Base-by-base conservation (phyloP, 2,113 vertebrate genomes). In the Fregata magnificens region DNA sequence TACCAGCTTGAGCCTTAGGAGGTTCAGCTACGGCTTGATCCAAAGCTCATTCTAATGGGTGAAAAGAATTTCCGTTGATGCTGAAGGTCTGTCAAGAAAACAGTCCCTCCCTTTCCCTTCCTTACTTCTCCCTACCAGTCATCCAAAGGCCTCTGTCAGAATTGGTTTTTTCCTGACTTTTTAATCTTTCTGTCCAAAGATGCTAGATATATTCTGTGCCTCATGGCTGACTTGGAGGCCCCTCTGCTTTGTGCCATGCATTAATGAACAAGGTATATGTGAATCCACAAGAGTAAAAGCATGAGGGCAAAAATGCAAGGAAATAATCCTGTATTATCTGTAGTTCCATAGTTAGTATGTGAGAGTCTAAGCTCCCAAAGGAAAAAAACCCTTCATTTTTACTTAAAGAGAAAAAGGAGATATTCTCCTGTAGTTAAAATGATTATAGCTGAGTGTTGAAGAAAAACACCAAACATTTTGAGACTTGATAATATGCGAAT, bases 381-480 rank as follows among this genome's bases (percentile, higher is more conserved):
- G 24, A 24, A 32, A 62, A 45, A 31, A 49, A 55, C 1, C 1
- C 31, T 58, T 91, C 7, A 26, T 63, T 82, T 84, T 88, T 71
- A 82, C 36, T n/a, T 90, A 29, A 44, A 76, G 29, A 78, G 42
- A 24, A 94, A 88, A 90, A 62, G 19, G 22, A 70, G 12, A 12
- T 93, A 74, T 7, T 74, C n/a, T 86, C 24, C 55, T 83, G 28
- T 56, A 78, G n/a, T 84, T 95, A 82, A 84, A 92, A 79, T 86
- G 1, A n/a, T 92, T 93, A 32, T 16, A 74, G 31, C 34, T 79
- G 74, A 73, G 31, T 53, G 6, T 63, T 83, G 40, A 72, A 86
- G 40, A 65, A 86, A 93, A 93, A 40, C 34, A 86, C 42, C 61
- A 91, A 93, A 82, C 86, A 79, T 95, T 92, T 71, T 89, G 47